phyloP scores from a whole-genome alignment of 2,113 vertebrate species.

The Anarhynchus alexandrinus region DNA sequence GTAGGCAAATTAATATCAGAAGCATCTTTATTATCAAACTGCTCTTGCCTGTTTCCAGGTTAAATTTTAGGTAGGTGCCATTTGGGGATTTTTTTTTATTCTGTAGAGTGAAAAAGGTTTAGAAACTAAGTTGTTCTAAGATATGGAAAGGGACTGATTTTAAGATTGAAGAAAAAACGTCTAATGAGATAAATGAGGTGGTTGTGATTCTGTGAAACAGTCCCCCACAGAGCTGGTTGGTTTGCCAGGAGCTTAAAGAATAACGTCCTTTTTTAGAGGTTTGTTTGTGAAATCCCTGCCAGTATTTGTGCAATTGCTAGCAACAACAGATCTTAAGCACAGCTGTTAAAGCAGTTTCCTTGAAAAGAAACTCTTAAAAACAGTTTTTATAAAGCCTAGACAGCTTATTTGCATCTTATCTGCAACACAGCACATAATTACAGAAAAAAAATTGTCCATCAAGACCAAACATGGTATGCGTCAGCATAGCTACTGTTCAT shows the following conservation, averaged over 20 bases:
- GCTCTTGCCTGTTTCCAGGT: neutral
- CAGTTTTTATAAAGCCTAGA: neutral
- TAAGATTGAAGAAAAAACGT: neutral
- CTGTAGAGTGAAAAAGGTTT: neutral
- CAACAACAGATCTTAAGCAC: conserved; percentile 40
- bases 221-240: neutral
- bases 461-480: neutral
- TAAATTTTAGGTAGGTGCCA: neutral
- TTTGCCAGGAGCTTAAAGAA: conserved; percentile 43
- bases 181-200: neutral
- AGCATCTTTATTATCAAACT: neutral
- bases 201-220: neutral
- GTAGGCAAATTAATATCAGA: neutral
- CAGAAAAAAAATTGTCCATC: neutral
- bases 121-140: neutral
- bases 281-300: conserved; percentile 53
- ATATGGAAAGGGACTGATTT: neutral
- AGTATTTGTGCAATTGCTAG: conserved; percentile 40
- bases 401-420: conserved; percentile 19
- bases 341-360: conserved; percentile 32
- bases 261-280: conserved; percentile 14
- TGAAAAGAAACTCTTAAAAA: neutral
- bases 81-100: neutral
- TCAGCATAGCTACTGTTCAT: neutral
- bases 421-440: neutral